Percentiles rank a stretch among this genome's conserved stretches.
Conservation (phyloP, 1,140 invertebrate species). For the Orius insidiosus region DNA sequence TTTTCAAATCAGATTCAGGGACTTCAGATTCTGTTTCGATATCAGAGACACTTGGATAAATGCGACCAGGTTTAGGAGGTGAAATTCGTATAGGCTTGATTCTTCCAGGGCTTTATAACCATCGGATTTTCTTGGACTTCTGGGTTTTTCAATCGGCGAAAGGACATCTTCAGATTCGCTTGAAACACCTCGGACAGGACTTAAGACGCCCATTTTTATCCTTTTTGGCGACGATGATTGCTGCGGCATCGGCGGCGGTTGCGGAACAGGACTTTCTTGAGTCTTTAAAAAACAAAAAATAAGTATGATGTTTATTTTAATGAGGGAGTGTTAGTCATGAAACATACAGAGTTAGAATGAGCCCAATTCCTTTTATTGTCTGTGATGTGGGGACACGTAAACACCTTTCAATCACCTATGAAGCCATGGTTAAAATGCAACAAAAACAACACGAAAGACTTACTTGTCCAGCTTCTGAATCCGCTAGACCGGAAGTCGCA, state of each 20-base stretch:
- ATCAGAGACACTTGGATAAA: conserved; percentile 58
- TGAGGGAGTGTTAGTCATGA: too few species aligned
- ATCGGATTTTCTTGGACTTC: conserved; percentile 8
- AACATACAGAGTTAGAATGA: too few species aligned
- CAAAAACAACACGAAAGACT: background rate
- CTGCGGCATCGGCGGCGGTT: conserved; percentile 18
- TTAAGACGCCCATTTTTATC: conserved; percentile 19
- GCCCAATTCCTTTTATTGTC: too few species aligned
- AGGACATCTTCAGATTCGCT: background rate
- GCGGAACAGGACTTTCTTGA: background rate
- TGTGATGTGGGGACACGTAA: too few species aligned
- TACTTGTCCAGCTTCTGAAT: background rate
- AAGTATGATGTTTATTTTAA: too few species aligned
- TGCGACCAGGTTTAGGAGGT: conserved; percentile 38
- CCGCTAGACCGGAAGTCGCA: conserved; percentile 17
- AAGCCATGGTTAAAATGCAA: background rate
- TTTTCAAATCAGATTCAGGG: conserved; percentile 25
- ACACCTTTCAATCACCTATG: background rate
- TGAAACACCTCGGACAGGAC: conserved; percentile 8
- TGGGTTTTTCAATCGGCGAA: background rate
- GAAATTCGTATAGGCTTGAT: conserved; percentile 50
- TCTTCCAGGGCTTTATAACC: conserved; percentile 25
- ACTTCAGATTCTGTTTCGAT: conserved; percentile 47
- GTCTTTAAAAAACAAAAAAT: too few species aligned
- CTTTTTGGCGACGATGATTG: conserved; percentile 20